phyloP scores from a whole-genome alignment of 2,797 vertebrate species.

The Kryptolebias ocellatus region DNA sequence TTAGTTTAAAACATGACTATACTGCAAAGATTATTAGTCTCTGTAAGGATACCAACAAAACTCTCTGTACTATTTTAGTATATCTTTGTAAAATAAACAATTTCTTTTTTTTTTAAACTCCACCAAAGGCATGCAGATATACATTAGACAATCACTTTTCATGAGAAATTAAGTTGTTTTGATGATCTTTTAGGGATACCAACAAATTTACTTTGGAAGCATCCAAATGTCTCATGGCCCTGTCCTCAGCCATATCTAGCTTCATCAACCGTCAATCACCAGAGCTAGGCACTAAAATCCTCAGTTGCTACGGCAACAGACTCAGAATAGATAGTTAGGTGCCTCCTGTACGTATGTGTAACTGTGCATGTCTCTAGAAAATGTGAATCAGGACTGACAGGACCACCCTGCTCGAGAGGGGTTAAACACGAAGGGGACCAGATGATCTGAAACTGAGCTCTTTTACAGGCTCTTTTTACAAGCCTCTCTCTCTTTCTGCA shows the following conservation, averaged over 20 bases:
- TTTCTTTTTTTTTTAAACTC: too few relatives aligned
- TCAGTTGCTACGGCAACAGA: slow-evolving; percentile 55
- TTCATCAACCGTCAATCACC: slow-evolving; percentile 1
- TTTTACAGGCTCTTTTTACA: slow-evolving; percentile 42
- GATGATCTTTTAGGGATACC: too few relatives aligned
- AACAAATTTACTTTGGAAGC: too few relatives aligned
- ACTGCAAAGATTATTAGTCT: too few relatives aligned
- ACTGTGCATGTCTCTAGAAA: slow-evolving; percentile 39
- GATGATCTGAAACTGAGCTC: slow-evolving; percentile 37
- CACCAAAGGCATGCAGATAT: too few relatives aligned
- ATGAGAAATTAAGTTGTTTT: too few relatives aligned
- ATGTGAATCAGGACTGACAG: slow-evolving; percentile 46
- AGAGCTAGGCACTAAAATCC: neutral
- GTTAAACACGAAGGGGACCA: slow-evolving; percentile 44
- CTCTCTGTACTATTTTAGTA: too few relatives aligned
- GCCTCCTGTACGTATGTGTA: slow-evolving; percentile 24
- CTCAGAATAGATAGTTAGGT: slow-evolving; percentile 71
- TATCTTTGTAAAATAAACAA: too few relatives aligned
- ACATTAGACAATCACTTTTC: too few relatives aligned
- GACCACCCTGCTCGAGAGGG: slow-evolving; percentile 57
- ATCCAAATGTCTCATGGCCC: neutral
- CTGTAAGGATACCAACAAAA: too few relatives aligned
- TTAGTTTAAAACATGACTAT: too few relatives aligned
- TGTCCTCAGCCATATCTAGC: neutral
- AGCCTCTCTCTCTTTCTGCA: slow-evolving; percentile 10